Evolutionary conservation across 2,113 vertebrate species (phyloP), one percentile per base, ranked within the genome.

Genomic region (Mirza zaza): DNA sequence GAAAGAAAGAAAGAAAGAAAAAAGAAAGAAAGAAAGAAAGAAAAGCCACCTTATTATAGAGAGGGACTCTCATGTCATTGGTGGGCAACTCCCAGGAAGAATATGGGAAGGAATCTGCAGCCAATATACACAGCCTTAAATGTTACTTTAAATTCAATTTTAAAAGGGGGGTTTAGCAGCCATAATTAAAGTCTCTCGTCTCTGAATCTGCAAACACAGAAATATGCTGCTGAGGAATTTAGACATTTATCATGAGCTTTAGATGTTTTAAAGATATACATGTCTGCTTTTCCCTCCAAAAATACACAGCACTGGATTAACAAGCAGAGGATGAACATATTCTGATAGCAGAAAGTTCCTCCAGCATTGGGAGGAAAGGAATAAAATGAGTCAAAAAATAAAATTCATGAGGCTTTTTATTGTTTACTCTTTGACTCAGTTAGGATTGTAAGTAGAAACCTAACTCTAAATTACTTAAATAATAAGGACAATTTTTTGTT

Each of bases 71-170:
- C 15, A 4, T 93, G 86, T 70, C 84, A 20, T 71, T 68, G 75
- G 89, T 95, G 91, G 93, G 79, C 93, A 97, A 97, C 92, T 97
- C 97, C 95, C 87, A 84, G 91, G 89, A 96, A 96, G 82, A 96
- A 83, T 94, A 97, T 91, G 83, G 94, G 73, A 91, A 93, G 39
- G 90, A 87, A 57, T 97, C 91, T 77, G 48, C 13, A 87, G 87
- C 93, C 96, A 97, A 97, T 59, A 90, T 48, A 95, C 93, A 94
- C 93, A 97, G 89, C 59, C 87, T 91, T 93, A 93, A 96, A 95
- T 94, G 71, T 95, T 97, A 93, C 91, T 97, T 97, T 88, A 91
- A 91, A 96, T 96, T 97, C 75, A 90, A 17, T 87, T 97, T 96
- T 92, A 63, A 96, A 97, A 94, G 36, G 25, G 42, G 73, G 81